Conservation (phyloP, 2,113 vertebrate species). For the Hystrix cristata region DNA sequence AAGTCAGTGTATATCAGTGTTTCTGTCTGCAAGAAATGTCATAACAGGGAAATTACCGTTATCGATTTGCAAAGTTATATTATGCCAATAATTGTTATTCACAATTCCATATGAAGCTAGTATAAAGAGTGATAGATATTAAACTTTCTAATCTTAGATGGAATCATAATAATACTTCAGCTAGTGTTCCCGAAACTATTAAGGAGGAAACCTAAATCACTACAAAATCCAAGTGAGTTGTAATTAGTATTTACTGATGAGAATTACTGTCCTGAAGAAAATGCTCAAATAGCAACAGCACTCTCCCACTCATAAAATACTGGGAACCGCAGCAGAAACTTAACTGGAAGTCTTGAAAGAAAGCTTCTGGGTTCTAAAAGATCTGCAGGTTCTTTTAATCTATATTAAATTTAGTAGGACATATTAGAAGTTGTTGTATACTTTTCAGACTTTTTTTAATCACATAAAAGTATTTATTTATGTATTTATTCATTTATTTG, state of each 20-base stretch:
- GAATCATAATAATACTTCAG: not conserved
- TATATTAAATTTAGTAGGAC: slow-evolving; percentile 8
- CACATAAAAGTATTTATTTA: slow-evolving; percentile 18
- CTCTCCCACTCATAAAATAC: slow-evolving; percentile 37
- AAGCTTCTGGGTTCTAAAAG: not conserved
- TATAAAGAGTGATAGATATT: not conserved
- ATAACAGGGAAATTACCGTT: not conserved
- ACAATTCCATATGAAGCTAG: not conserved
- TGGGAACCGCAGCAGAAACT: not conserved
- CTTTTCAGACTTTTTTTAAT: slow-evolving; percentile 53
- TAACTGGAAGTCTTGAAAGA: slow-evolving; percentile 42
- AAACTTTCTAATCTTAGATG: not conserved
- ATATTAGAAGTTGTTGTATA: not conserved
- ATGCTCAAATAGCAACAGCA: slow-evolving; percentile 49
- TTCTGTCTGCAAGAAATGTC: not conserved
- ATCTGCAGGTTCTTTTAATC: not conserved
- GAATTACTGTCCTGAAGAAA: slow-evolving; percentile 61
- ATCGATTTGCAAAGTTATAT: not conserved
- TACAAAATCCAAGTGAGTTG: slow-evolving; percentile 44
- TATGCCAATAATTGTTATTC: slow-evolving; percentile 12
- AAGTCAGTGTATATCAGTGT: not conserved
- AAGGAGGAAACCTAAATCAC: slow-evolving; percentile 31
- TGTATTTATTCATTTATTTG: no score
- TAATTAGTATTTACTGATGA: slow-evolving; percentile 59
- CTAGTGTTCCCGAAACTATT: not conserved